Evolutionary conservation across 2,888 invertebrate species (phyloP), one percentile per base, ranked within the genome.

Genomic region (Toxonevra muliebris): DNA sequence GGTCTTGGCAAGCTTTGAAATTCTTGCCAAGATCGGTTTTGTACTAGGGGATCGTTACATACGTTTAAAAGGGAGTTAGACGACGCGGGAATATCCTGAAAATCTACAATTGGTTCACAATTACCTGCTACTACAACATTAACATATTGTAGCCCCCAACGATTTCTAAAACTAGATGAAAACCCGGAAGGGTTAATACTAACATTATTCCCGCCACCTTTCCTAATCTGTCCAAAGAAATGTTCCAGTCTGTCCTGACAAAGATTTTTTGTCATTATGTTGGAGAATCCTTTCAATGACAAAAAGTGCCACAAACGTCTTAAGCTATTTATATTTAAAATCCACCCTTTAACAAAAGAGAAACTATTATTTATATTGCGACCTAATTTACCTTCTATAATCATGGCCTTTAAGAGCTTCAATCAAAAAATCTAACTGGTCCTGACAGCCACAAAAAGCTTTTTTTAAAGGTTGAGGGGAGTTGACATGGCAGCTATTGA

Each of bases 141-240:
- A 11, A 60, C 42, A 4, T 69, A 67, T 20, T 57, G 45, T 0
- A 67, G n/a, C 0, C 66, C 61, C 61, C 65, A 65, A 40, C 53
- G 54, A 20, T 67, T 69, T 15, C n/a, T n/a, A 41, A 69, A 69
- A 3, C 41, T 64, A 20, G 57, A 58, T 0, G 57, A 64, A 20
- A 67, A 67, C 50, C 60, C 64, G 9, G 30, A 50, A 30, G 64
- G 41, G 2, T 55, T 65, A 13, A 65, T 61, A 9, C 45, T 43
- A 7, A 55, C 52, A 11, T 12, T n/a, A 10, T 54, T 48, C 0
- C 68, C 68, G 13, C 60, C 59, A n/a, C 60, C 68, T 12, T n/a
- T n/a, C n/a, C n/a, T n/a, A n/a, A n/a, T n/a, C n/a, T n/a, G n/a
- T n/a, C n/a, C n/a, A n/a, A n/a, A n/a, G n/a, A n/a, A n/a, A n/a